Percentiles rank a stretch among this genome's conserved stretches.
These are phyloP conservation scores for Telmatherina bonti DNA, from an alignment of 2,797 vertebrate genomes.

Conservation along the genomic window DNA sequence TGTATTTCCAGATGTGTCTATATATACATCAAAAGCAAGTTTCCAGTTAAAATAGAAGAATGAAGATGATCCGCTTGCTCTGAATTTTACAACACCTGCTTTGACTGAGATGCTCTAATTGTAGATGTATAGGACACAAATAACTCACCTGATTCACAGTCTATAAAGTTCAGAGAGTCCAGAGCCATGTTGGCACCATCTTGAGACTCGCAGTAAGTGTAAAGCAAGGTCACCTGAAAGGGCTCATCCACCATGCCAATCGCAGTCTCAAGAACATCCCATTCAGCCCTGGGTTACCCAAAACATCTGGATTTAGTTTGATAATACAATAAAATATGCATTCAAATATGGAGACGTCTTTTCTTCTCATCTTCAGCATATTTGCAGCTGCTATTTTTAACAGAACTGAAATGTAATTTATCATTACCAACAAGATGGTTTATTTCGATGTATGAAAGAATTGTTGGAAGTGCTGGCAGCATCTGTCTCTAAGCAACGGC, in stretches of 20 bases:
- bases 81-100: neutral
- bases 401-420: neutral
- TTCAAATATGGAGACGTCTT: neutral
- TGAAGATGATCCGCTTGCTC: no score
- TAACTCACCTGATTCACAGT: slow-evolving; percentile 79
- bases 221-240: slow-evolving; percentile 86
- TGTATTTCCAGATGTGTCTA: neutral
- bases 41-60: no score
- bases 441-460: neutral
- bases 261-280: slow-evolving; percentile 82
- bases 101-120: neutral
- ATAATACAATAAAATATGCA: neutral
- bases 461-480: neutral
- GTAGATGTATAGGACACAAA: neutral
- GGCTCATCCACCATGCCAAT: slow-evolving; percentile 85
- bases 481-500: slow-evolving; percentile 18
- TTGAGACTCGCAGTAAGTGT: slow-evolving; percentile 79
- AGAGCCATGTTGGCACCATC: slow-evolving; percentile 77
- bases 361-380: neutral
- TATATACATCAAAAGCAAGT: no score
- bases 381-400: neutral
- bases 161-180: slow-evolving; percentile 85
- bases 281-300: slow-evolving; percentile 72
- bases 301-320: neutral
- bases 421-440: slow-evolving; percentile 1